phyloP scores from a whole-genome alignment of 2,888 invertebrate genomes.

The Deilephila elpenor region DNA sequence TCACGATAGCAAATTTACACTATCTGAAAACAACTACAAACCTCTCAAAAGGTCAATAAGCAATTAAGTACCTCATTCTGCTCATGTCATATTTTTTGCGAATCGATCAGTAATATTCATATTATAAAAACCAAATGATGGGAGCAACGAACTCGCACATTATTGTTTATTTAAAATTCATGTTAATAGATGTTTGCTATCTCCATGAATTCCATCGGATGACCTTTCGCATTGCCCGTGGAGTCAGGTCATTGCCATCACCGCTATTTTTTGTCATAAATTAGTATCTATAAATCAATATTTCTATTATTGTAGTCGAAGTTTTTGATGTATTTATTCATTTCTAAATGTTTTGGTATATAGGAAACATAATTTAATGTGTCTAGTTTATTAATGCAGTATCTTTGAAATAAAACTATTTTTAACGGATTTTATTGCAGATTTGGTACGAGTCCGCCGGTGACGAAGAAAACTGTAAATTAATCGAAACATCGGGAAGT shows the following conservation, averaged over 20 bases:
- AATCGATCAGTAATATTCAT: neutral
- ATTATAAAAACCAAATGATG: neutral
- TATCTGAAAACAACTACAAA: neutral
- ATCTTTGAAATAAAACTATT: too few species aligned
- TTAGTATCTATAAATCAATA: neutral
- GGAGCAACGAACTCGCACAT: neutral
- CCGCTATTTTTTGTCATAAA: neutral
- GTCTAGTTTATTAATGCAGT: too few species aligned
- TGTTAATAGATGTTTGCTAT: neutral
- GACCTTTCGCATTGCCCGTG: constrained; percentile 12
- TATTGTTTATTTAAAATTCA: neutral
- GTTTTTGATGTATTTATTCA: neutral
- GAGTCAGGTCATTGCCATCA: constrained; percentile 7
- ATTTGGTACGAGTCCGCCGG: too few species aligned
- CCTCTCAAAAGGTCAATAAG: neutral
- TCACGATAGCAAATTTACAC: too few species aligned
- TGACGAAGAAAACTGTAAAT: too few species aligned
- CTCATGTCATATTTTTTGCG: neutral
- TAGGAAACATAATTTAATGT: too few species aligned
- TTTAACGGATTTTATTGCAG: too few species aligned
- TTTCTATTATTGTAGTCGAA: neutral
- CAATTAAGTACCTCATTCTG: neutral
- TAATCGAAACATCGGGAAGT: too few species aligned
- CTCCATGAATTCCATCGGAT: neutral
- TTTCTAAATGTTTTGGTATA: neutral